Conservation (phyloP, 2,113 vertebrate genomes). For the Trichechus manatus region DNA sequence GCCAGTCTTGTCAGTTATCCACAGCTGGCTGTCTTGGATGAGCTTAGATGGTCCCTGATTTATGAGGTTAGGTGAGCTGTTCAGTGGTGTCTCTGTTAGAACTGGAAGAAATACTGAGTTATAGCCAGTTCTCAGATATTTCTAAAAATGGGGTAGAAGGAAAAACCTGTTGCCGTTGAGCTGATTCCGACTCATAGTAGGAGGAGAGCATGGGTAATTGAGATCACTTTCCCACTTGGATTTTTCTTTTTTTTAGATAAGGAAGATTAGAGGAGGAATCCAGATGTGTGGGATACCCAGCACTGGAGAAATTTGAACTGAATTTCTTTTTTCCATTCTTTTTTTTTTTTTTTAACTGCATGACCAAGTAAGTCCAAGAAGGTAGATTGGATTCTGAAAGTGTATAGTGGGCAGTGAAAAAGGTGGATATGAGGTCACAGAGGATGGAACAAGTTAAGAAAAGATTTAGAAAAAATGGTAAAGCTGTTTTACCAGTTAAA, state of each 20-base stretch:
- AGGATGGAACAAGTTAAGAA: accelerated
- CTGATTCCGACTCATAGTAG: background rate
- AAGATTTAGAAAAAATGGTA: background rate
- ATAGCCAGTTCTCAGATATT: background rate
- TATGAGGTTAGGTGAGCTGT: background rate
- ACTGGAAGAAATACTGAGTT: background rate
- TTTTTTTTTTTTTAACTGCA: constrained; percentile 24
- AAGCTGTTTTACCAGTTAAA: background rate
- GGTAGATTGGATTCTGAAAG: background rate
- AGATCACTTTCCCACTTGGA: background rate
- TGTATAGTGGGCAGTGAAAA: background rate
- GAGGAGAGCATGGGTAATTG: background rate
- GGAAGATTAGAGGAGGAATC: background rate
- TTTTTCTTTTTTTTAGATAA: background rate
- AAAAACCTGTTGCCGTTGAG: too few relatives aligned
- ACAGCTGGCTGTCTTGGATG: background rate
- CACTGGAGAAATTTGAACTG: background rate
- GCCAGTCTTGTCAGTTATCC: background rate
- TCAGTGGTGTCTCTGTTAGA: background rate
- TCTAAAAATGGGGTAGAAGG: background rate
- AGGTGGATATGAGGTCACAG: background rate
- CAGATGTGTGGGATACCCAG: background rate
- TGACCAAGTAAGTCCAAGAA: background rate
- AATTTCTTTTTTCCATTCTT: constrained; percentile 3
- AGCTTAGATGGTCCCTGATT: background rate